phyloP scores from a whole-genome alignment of 2,113 vertebrate genomes.

The Lethenteron camtschaticum region DNA sequence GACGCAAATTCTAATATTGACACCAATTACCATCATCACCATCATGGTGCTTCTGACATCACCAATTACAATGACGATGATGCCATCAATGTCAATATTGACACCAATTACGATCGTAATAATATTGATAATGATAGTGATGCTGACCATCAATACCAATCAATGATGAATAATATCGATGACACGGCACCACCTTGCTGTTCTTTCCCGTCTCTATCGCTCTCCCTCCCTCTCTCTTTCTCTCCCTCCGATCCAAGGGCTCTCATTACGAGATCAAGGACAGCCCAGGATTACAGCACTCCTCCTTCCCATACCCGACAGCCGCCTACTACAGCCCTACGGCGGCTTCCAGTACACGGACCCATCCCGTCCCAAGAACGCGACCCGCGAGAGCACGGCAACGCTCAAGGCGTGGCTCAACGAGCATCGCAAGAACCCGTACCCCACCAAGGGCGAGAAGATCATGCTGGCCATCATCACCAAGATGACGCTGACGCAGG shows the following conservation, averaged over 20 bases:
- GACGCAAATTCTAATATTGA: no score
- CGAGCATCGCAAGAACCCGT: slow-evolving; percentile 91
- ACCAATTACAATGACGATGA: no score
- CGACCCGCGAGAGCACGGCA: slow-evolving; percentile 86
- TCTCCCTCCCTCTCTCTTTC: neutral
- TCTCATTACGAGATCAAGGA: slow-evolving; percentile 96
- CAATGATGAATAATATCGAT: neutral
- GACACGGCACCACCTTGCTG: neutral
- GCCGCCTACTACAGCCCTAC: slow-evolving; percentile 95
- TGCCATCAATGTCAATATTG: no score
- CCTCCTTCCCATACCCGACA: slow-evolving; percentile 71
- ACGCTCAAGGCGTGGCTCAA: slow-evolving; percentile 96
- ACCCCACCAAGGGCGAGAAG: slow-evolving; percentile 87
- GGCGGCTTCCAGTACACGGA: slow-evolving; percentile 96
- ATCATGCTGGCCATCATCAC: slow-evolving; percentile 96
- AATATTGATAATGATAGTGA: no score
- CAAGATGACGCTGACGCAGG: slow-evolving; percentile 86
- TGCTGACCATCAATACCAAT: no score
- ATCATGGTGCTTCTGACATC: no score
- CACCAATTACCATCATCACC: no score
- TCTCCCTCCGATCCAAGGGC: slow-evolving; percentile 28
- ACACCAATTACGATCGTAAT: no score
- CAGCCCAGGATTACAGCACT: slow-evolving; percentile 75
- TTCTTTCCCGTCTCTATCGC: neutral
- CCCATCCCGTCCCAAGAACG: slow-evolving; percentile 81